Percentiles rank a stretch among this genome's conserved stretches.
These are phyloP conservation scores for Physella acuta DNA, from an alignment of 1,140 invertebrate species.

Conservation along the genomic window DNA sequence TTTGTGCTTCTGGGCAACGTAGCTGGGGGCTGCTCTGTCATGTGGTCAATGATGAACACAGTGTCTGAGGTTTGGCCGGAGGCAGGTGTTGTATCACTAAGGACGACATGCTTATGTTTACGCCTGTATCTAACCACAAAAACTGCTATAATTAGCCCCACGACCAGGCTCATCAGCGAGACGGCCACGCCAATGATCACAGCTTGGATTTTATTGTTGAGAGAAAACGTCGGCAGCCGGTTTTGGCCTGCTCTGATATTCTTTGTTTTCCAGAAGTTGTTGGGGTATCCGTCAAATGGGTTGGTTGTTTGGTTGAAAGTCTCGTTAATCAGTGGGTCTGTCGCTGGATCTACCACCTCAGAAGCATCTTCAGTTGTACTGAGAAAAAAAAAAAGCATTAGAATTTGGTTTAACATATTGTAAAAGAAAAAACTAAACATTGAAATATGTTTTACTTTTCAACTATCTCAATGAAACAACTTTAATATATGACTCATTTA, in stretches of 20 bases:
- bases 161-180: not conserved
- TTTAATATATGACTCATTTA: too few species aligned
- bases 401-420: too few species aligned
- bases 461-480: too few species aligned
- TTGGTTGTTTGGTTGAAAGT: too few species aligned
- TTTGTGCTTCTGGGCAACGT: not conserved
- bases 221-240: slow-evolving; percentile 13
- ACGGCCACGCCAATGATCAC: slow-evolving; percentile 7
- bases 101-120: not conserved
- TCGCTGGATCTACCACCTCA: too few species aligned
- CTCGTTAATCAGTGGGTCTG: too few species aligned
- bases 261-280: too few species aligned
- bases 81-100: not conserved
- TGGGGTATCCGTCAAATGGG: too few species aligned
- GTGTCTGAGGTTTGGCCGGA: slow-evolving; percentile 9
- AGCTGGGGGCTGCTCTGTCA: not conserved
- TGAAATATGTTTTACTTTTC: too few species aligned
- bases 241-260: not conserved
- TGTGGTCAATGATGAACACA: slow-evolving; percentile 14
- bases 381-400: too few species aligned
- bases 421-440: too few species aligned
- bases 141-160: slow-evolving; percentile 1
- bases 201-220: not conserved
- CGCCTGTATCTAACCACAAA: not conserved
- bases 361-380: too few species aligned